Base-by-base conservation (phyloP, 2,113 vertebrate species). In the Microtus pennsylvanicus region DNA sequence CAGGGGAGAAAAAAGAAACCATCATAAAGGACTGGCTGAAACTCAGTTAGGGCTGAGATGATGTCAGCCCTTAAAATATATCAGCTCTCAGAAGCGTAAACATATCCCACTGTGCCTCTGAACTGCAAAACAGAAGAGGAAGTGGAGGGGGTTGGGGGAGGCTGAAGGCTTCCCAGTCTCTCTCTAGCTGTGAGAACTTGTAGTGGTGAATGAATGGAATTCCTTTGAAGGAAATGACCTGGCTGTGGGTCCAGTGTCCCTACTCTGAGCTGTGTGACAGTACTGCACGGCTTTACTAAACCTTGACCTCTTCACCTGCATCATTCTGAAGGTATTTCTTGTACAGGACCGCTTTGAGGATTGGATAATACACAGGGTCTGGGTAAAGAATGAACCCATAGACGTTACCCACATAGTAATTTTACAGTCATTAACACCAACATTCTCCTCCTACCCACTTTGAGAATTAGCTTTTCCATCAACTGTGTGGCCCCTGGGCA, bases 51-150 rank as follows among this genome's bases (percentile, higher is more conserved):
- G 80, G 52, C 67, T 77, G n/a, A 63, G 70, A 90, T 89, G 69
- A 87, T 30, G 50, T 94, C 52, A 91, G 87, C 4, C 10, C 47
- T 96, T 92, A 93, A 96, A 94, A 95, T 82, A 91, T 0, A 93
- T 76, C 55, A 95, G 50, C 45, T 65, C 58, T 88, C 52, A 13
- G 74, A 95, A 65, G 47, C 2, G 0, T 45, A 89, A 63, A 69
- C 4, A 0, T 50, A 69, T 24, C 47, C 67, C 76, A 82, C 74
- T 65, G 88, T 89, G 67, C 55, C n/a, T 92, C 81, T 81, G 55
- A 78, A 70, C 80, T 91, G 26, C n/a, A 83, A 80, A 76, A 28
- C 11, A 24, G 35, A 87, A 81, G 38, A 87, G 11, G 47, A 91
- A 24, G 45, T 17, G 2, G 58, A 28, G 19, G 16, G 28, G 5